These are phyloP conservation scores for Alligator mississippiensis DNA, from an alignment of 2,113 vertebrate genomes.

Conservation along the genomic window DNA sequence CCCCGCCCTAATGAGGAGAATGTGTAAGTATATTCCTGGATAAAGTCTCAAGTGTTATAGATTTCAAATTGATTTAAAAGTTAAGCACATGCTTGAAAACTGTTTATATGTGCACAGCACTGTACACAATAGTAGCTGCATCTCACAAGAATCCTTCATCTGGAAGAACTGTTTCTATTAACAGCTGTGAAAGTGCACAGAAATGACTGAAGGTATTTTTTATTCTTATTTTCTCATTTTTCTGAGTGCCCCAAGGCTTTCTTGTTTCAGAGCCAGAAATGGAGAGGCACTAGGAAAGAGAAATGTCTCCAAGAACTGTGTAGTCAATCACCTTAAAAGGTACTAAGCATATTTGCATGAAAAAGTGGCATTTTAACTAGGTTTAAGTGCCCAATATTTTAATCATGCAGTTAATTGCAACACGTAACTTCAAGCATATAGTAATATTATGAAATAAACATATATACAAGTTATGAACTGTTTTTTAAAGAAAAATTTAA, in stretches of 20 bases:
- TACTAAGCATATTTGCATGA: background rate
- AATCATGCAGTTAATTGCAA: background rate
- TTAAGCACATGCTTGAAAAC: background rate
- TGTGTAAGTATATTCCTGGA: background rate
- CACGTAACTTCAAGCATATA: background rate
- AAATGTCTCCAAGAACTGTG: background rate
- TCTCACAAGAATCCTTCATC: background rate
- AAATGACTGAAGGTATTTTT: background rate
- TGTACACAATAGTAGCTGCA: background rate
- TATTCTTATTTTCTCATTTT: background rate
- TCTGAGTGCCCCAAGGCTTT: background rate
- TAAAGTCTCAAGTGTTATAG: background rate
- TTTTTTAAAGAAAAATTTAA: background rate
- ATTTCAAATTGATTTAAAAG: background rate
- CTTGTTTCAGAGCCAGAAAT: background rate
- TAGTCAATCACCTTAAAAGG: background rate
- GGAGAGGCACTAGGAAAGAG: background rate
- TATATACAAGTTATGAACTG: background rate
- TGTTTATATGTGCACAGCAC: background rate
- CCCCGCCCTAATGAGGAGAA: background rate
- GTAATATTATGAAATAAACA: background rate
- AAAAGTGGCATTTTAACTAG: background rate
- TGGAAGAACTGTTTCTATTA: background rate
- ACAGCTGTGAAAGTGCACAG: background rate
- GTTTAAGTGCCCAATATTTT: background rate